Evolutionary conservation across 1,140 invertebrate genomes (phyloP), one percentile per base, ranked within the genome.

Genomic region (Mylabris phalerata): DNA sequence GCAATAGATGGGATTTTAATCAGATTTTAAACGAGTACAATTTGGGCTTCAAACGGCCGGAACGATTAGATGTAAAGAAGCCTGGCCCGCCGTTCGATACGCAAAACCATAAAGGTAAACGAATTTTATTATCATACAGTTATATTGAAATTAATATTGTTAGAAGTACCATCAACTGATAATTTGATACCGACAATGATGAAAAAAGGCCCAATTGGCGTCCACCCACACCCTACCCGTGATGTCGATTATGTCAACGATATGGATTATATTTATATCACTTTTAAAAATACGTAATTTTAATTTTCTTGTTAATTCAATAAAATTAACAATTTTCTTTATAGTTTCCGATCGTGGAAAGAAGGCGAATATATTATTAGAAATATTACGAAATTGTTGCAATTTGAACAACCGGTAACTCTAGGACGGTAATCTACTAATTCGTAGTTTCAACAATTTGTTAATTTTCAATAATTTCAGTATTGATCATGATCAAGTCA

Each of bases 21-120:
- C 75, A 77, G 65, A 74, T 80, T 50, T 68, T 81, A 68, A 65
- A 71, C 19, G 77, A 78, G 71, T 78, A 75, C 65, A 77, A 78
- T 67, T 75, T 81, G 78, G 87, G 88, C 32, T 95, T 95, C 74
- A 86, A 89, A 62, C 80, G 92, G 65, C 83, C 84, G 57, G 92
- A 94, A 79, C 81, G 92, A 65, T 79, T 94, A 41, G 92, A 95
- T 76, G 92, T 94, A n/a, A 95, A 95, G 76, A 95, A 95, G 78
- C 92, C 93, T 2, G 92, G 93, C 38, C 92, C 93, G 24, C 82
- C 79, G 45, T 84, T 87, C 74, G 81, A 80, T 50, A 79, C 80
- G 1, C 66, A 67, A 50, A 65, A 66, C 9, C 50, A 66, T 19
- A 19, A 19, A 19, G 19, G 19, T 19, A 19, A 19, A 19, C 19